Evolutionary conservation across 2,113 vertebrate genomes (phyloP), one percentile per base, ranked within the genome.

Genomic region (Eptesicus fuscus): DNA sequence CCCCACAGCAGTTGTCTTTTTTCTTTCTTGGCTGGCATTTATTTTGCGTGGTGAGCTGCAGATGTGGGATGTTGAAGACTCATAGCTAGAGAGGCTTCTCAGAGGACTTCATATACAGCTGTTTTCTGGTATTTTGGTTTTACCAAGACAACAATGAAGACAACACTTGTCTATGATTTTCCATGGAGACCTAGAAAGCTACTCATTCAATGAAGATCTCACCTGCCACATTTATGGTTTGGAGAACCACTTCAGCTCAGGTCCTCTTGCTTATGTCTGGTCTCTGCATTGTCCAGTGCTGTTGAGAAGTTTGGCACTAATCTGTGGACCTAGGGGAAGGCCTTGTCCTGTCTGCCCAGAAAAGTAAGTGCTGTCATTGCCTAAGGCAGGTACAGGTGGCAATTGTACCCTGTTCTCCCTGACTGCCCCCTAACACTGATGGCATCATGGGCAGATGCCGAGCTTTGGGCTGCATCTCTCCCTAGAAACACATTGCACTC

Each of bases 141-240:
- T 77, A 47, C 76, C 49, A 86, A 18, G 44, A 69, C 11, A 61
- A 30, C 79, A 82, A 5, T 86, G 59, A 96, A 92, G 67, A 53
- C 10, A 67, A 59, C 13, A 47, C 32, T 16, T 16, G 32, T 83
- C 42, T 30, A 10, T 92, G 49, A 88, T 93, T 96, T 96, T 94
- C 53, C 14, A 1, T 71, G 40, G 61, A 83, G 70, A 83, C 42
- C 4, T 12, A 90, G 77, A 89, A 63, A 71, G 28, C 40, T 23
- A 32, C 63, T 93, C 17, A 44, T 73, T 78, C 37, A 49, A 12
- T 84, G 85, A 80, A 69, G 74, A 37, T 79, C 53, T 95, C 30
- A 32, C 65, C 25, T 86, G 44, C 51, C 49, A 37, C 7, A 7
- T 70, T 90, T 40, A 71, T 76, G 30, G 74, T 79, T 51, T 71